Conservation (phyloP, 37 sponge, comb jelly and placozoan genomes). For the Aphrocallistes beatrix region DNA sequence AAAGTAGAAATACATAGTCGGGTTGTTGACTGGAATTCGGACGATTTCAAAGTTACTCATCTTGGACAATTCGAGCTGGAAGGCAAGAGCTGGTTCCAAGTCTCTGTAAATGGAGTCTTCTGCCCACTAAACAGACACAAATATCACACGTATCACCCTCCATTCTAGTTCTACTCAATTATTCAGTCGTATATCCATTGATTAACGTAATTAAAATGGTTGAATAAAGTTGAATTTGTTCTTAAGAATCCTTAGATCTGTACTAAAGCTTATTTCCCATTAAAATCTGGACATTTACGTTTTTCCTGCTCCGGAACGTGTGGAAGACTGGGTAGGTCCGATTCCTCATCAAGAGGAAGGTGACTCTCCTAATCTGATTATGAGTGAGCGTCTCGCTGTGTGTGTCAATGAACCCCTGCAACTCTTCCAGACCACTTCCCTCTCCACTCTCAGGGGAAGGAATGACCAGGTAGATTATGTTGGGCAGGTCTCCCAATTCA, state of each 20-base stretch:
- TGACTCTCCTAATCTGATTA: conserved; percentile 18
- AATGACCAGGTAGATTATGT: neutral
- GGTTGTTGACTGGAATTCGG: conserved; percentile 66
- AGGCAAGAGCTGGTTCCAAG: conserved; percentile 91
- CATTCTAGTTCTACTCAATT: neutral
- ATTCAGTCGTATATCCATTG: neutral
- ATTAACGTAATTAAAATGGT: no score
- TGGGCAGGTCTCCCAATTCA: neutral
- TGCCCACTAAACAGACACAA: conserved; percentile 18
- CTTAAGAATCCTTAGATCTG: no score
- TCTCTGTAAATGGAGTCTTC: conserved; percentile 95
- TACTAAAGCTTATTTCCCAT: no score
- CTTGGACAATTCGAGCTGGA: conserved; percentile 85
- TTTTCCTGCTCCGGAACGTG: conserved; percentile 26
- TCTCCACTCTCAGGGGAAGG: neutral
- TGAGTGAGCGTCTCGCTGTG: neutral
- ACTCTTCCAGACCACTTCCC: neutral
- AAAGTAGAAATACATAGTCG: conserved; percentile 80
- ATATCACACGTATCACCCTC: neutral
- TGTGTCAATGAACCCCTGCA: neutral
- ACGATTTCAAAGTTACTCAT: conserved; percentile 78
- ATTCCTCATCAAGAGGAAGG: conserved; percentile 22
- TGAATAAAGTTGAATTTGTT: no score
- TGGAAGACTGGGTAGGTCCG: conserved; percentile 26
- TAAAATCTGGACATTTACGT: neutral